Base-by-base conservation (phyloP, 1,140 invertebrate species). In the Rhagoletis pomonella region DNA sequence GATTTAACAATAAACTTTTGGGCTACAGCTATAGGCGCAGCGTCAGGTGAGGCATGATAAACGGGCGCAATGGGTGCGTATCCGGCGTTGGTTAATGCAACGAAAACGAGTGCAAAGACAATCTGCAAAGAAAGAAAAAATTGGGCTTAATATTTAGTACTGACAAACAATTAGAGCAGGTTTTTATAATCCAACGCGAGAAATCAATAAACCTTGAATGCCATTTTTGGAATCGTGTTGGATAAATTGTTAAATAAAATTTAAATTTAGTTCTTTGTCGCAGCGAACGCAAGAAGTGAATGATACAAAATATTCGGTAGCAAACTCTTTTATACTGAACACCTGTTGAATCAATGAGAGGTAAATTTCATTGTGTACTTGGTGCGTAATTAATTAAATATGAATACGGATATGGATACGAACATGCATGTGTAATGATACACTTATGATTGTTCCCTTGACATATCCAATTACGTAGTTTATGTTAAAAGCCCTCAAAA, bases 41-140 rank as follows among this genome's bases (percentile, higher is more conserved):
- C 29, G 19, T 50, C 55, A 14, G 85, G 59, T 65, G 85, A 59
- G n/a, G 85, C 60, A 17, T 91, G 90, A 85, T 91, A 91, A 12
- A 67, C 81, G 1, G 55, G 81, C 4, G 69, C 55, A 86, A 90
- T 86, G 6, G 90, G 90, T 64, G 89, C 89, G 55, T 90, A 90
- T 1, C 90, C 90, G 84, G 90, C 90, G 89, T 90, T 91, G 89
- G 90, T 90, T 7, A 90, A 89, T 64, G 90, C 90, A 42, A 91
- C 90, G 88, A 91, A 89, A 58, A 90, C 90, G 86, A 91, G 89
- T 62, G 90, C 90, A 89, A 91, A 91, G 64, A 91, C 89, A 84
- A 91, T 90, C 90, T 91, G 88, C 1, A 89, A 90, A 85, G 59
- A 88, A 19, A 58, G 86, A 19, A 58, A 86, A 59, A 88, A 65